phyloP scores from a whole-genome alignment of 2,888 invertebrate genomes.

The Xanthorhoe designata region DNA sequence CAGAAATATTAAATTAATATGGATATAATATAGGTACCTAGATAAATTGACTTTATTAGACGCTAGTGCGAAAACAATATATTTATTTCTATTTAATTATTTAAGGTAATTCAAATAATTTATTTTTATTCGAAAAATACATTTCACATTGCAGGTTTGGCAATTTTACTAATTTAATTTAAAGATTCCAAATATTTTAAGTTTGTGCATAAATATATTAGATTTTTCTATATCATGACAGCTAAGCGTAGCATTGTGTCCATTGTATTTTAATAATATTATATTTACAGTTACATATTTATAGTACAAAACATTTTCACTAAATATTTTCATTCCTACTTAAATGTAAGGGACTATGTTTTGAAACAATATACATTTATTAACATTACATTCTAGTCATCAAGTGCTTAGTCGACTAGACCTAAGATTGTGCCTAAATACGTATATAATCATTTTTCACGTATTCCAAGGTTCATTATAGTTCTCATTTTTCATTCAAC shows the following conservation, averaged over 20 bases:
- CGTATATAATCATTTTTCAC: slow-evolving; percentile 46
- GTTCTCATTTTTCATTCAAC: slow-evolving; percentile 5
- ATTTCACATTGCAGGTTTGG: slow-evolving; percentile 52
- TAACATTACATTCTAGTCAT: slow-evolving; percentile 40
- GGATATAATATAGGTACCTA: slow-evolving; percentile 28
- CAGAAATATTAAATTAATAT: slow-evolving; percentile 43
- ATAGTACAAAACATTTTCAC: slow-evolving; percentile 77
- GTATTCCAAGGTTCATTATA: slow-evolving; percentile 19
- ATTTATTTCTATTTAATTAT: slow-evolving; percentile 7
- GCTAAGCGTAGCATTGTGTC: slow-evolving; percentile 69
- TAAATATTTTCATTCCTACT: slow-evolving; percentile 63
- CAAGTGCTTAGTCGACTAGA: slow-evolving; percentile 60
- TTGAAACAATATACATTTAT: slow-evolving; percentile 45
- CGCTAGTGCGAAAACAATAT: slow-evolving; percentile 16
- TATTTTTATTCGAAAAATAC: slow-evolving; percentile 48
- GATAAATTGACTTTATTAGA: slow-evolving; percentile 29
- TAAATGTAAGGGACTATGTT: slow-evolving; percentile 42
- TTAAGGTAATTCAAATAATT: slow-evolving; percentile 30
- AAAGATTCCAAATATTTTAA: slow-evolving; percentile 45
- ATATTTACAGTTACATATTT: slow-evolving; percentile 59
- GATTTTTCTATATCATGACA: slow-evolving; percentile 52
- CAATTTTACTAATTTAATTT: slow-evolving; percentile 48
- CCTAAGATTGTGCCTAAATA: slow-evolving; percentile 55
- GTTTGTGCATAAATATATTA: slow-evolving; percentile 34
- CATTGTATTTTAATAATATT: slow-evolving; percentile 40